phyloP scores from a whole-genome alignment of 1,140 invertebrate species.

The Harpegnathos saltator region DNA sequence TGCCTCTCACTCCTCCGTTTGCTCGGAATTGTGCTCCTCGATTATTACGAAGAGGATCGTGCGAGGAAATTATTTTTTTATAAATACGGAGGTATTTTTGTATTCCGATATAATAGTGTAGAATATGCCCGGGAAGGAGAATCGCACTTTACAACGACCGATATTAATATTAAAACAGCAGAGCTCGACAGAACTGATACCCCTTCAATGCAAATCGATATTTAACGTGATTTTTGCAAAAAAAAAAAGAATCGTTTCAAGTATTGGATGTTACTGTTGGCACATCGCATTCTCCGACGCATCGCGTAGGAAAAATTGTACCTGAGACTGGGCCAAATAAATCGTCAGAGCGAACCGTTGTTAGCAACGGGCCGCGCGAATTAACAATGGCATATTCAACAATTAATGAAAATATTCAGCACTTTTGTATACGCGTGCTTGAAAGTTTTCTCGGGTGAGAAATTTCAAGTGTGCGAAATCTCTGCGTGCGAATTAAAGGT shows the following conservation, averaged over 20 bases:
- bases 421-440: slow-evolving; percentile 6
- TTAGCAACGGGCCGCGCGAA: slow-evolving; percentile 6
- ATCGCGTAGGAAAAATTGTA: slow-evolving; percentile 47
- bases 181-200: background rate
- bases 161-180: background rate
- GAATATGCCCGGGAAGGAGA: slow-evolving; percentile 4
- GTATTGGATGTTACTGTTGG: background rate
- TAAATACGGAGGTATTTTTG: slow-evolving; percentile 29
- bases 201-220: no score
- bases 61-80: slow-evolving; percentile 18
- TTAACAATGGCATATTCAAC: slow-evolving; percentile 28
- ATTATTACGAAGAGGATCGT: slow-evolving; percentile 7
- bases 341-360: slow-evolving; percentile 11
- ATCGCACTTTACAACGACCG: background rate
- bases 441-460: background rate
- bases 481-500: background rate
- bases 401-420: slow-evolving; percentile 28
- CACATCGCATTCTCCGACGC: slow-evolving; percentile 8
- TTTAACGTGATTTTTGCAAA: no score
- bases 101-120: slow-evolving; percentile 29
- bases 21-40: slow-evolving; percentile 27
- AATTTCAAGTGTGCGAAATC: slow-evolving; percentile 13
- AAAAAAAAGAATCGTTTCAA: background rate
- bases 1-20: background rate
- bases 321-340: slow-evolving; percentile 67